Evolutionary conservation across 2,797 vertebrate genomes (phyloP).

Genomic region (Australoheros facetus): DNA sequence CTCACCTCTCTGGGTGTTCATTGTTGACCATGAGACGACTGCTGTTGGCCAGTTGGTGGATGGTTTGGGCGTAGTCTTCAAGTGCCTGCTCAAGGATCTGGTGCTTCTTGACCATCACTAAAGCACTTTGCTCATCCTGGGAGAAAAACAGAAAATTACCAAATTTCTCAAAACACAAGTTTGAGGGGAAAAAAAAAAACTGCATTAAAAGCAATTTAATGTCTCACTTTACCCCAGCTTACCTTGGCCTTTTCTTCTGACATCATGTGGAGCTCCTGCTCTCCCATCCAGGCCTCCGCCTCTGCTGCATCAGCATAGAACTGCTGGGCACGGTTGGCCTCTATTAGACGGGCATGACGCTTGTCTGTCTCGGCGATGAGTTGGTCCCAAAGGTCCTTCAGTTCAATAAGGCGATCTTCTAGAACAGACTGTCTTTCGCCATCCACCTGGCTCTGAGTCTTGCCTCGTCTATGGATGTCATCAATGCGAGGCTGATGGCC

Average conservation of each 20-base stretch:
- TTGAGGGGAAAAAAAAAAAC: background rate
- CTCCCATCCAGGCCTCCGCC: slow-evolving; percentile 96
- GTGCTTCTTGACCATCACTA: slow-evolving; percentile 94
- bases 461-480: slow-evolving; percentile 84
- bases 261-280: slow-evolving; percentile 98
- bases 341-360: slow-evolving; percentile 84
- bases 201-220: background rate
- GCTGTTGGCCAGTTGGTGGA: slow-evolving; percentile 90
- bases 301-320: slow-evolving; percentile 91
- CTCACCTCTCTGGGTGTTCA: slow-evolving; percentile 91
- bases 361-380: slow-evolving; percentile 86
- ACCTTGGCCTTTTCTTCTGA: slow-evolving; percentile 97
- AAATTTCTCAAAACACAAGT: background rate
- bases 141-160: background rate
- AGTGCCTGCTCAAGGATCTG: slow-evolving; percentile 90
- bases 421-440: slow-evolving; percentile 80
- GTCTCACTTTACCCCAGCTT: background rate
- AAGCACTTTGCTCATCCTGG: slow-evolving; percentile 91
- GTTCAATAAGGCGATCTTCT: slow-evolving; percentile 81
- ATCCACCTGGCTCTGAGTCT: slow-evolving; percentile 75
- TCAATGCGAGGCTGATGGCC: slow-evolving; percentile 93
- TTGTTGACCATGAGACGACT: slow-evolving; percentile 90
- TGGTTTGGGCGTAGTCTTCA: slow-evolving; percentile 90
- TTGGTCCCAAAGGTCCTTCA: slow-evolving; percentile 86
- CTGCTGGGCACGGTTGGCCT: slow-evolving; percentile 89